Evolutionary conservation across 2,113 vertebrate genomes (phyloP).

Genomic region (Suricata suricatta): DNA sequence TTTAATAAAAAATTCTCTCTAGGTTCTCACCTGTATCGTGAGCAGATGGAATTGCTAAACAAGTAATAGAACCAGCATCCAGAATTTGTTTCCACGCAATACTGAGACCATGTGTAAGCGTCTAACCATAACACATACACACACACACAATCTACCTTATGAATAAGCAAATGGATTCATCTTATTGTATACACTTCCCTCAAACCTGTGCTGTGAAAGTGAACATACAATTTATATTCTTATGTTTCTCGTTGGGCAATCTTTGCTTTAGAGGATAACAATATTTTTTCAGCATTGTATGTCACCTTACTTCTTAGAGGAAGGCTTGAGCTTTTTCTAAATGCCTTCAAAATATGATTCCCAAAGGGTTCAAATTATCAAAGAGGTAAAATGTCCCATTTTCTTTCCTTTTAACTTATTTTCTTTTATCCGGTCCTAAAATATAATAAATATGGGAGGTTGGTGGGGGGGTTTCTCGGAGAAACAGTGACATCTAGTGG

Average conservation of each 20-base stretch:
- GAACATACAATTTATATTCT: neutral
- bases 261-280: neutral
- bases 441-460: neutral
- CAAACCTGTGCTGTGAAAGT: neutral
- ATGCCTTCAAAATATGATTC: slow-evolving; percentile 13
- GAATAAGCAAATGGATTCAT: neutral
- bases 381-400: neutral
- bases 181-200: neutral
- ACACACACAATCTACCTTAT: neutral
- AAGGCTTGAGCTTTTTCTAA: neutral
- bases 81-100: neutral
- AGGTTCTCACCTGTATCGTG: neutral
- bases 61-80: neutral
- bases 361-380: neutral
- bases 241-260: slow-evolving; percentile 13
- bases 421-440: neutral
- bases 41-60: neutral
- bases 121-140: neutral
- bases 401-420: neutral
- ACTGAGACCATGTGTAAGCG: neutral
- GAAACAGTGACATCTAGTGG: slow-evolving; percentile 77
- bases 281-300: neutral
- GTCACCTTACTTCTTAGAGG: neutral
- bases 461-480: neutral
- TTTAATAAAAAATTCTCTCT: neutral